Conservation (phyloP, 53 echinoderm and acorn worm species). For the Zoroaster sp. region DNA sequence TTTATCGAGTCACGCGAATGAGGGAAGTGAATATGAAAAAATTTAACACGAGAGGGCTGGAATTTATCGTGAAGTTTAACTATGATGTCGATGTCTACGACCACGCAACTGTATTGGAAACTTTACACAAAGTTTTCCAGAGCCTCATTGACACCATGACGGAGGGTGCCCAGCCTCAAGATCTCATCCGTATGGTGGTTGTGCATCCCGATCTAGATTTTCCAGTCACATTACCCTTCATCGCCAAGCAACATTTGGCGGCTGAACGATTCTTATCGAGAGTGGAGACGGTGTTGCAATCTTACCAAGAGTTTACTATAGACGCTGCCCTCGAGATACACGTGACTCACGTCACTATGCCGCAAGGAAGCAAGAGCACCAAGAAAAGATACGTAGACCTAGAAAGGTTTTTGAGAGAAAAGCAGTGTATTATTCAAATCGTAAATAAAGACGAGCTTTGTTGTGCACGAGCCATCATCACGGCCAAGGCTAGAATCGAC, state of each 20-base stretch:
- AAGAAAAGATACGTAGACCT: constrained; percentile 8
- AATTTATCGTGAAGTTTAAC: background rate
- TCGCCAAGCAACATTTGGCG: background rate
- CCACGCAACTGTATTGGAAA: background rate
- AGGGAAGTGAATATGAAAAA: constrained; percentile 6
- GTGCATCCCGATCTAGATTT: constrained; percentile 9
- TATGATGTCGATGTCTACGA: background rate
- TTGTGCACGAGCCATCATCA: constrained; percentile 58
- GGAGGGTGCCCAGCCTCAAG: constrained; percentile 13
- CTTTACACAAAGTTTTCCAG: background rate
- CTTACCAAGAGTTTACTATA: background rate
- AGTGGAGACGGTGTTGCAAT: background rate
- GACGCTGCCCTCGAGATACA: constrained; percentile 2
- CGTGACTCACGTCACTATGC: constrained; percentile 23
- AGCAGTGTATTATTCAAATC: constrained; percentile 45
- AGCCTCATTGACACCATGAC: constrained; percentile 19
- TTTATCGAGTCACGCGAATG: background rate
- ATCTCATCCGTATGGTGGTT: constrained; percentile 22
- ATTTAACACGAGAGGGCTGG: background rate
- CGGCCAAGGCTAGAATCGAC: constrained; percentile 51
- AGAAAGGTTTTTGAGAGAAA: background rate
- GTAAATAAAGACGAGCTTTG: constrained; percentile 49
- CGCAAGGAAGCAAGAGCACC: background rate
- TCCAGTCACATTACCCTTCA: constrained; percentile 9
- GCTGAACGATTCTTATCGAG: constrained; percentile 7